phyloP scores from a whole-genome alignment of 2,888 invertebrate genomes.

The Chloroclysta siterata region DNA sequence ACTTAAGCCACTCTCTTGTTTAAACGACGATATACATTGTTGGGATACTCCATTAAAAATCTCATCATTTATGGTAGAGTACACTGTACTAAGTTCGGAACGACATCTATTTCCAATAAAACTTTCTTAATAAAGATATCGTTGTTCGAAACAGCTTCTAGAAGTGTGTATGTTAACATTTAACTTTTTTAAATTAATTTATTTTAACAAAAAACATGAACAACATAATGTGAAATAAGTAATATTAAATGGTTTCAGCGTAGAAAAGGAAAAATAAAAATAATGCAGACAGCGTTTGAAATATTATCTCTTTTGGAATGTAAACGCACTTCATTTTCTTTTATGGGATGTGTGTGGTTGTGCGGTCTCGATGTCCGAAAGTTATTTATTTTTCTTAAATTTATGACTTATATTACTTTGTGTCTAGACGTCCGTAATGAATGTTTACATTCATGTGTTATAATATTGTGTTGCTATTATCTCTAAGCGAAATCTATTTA shows the following conservation, averaged over 20 bases:
- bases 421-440: constrained; percentile 57
- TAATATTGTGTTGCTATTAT: constrained; percentile 7
- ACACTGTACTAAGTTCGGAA: neutral
- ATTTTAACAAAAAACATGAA: neutral
- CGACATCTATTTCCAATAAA: neutral
- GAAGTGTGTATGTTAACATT: neutral
- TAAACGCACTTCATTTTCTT: constrained; percentile 27
- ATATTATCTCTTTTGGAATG: constrained; percentile 1
- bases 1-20: neutral
- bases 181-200: neutral
- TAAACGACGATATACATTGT: neutral
- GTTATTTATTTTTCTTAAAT: constrained; percentile 52
- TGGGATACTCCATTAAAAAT: no score
- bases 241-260: neutral
- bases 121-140: no score
- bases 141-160: neutral
- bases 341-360: constrained; percentile 26
- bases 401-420: constrained; percentile 51
- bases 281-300: neutral
- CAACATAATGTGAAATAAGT: no score
- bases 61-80: no score
- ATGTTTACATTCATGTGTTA: constrained; percentile 54
- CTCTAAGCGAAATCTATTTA: neutral
- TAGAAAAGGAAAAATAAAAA: neutral
- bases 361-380: constrained; percentile 28